Percentiles rank a stretch among this genome's conserved stretches.
Evolutionary conservation across 2,888 invertebrate species (phyloP).

Genomic region (Drosophila nr. medialis): DNA sequence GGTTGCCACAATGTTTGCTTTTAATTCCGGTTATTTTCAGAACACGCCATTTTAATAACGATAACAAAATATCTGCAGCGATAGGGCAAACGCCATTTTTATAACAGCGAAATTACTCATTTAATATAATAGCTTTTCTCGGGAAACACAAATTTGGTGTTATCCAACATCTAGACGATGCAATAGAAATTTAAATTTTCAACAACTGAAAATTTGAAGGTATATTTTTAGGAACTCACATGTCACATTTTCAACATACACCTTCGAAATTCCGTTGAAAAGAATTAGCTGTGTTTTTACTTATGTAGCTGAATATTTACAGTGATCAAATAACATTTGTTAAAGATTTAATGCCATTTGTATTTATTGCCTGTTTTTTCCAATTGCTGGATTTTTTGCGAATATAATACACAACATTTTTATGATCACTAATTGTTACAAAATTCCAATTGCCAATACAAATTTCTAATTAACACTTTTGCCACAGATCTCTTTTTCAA

Average conservation of each 20-base stretch:
- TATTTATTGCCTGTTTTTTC: not conserved
- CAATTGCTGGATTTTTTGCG: not conserved
- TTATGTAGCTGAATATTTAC: not conserved
- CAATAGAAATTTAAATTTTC: not conserved
- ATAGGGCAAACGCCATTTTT: slow-evolving; percentile 18
- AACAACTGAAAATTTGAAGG: not conserved
- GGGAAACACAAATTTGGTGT: not conserved
- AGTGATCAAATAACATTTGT: not conserved
- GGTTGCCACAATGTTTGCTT: slow-evolving; percentile 68
- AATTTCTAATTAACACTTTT: not conserved
- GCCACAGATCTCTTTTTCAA: not conserved
- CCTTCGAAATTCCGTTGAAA: not conserved
- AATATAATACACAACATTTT: too few relatives aligned
- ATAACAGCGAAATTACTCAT: slow-evolving; percentile 23
- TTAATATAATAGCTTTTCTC: slow-evolving; percentile 14
- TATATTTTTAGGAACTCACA: not conserved
- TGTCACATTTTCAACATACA: not conserved
- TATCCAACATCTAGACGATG: slow-evolving; percentile 1
- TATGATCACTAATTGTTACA: not conserved
- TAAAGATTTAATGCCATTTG: not conserved
- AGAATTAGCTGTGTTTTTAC: not conserved
- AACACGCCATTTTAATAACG: slow-evolving; percentile 54
- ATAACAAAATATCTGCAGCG: slow-evolving; percentile 42
- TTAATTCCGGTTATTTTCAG: slow-evolving; percentile 69
- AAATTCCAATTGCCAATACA: not conserved